Base-by-base conservation (phyloP, 2,113 vertebrate genomes). In the Rhegmatorhina hoffmannsi region DNA sequence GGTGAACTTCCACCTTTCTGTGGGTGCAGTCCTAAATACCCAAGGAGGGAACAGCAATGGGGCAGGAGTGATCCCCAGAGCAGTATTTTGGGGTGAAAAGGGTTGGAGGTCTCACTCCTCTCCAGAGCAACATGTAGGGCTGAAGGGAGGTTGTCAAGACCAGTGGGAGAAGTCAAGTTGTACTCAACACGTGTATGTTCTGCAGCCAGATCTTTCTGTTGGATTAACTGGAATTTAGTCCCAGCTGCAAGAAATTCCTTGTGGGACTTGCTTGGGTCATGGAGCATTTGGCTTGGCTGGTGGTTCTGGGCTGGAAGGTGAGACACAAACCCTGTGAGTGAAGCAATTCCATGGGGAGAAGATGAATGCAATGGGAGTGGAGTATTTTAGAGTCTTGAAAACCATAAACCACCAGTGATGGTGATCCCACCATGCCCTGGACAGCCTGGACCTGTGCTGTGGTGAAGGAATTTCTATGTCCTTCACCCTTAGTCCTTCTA, bases 191-290 rank as follows among this genome's bases (percentile, higher is more conserved):
- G 16, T 52, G 56, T 59, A 43, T 64, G 82, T 33, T 89, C 93
- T 79, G 76, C 69, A 92, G 92, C 89, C 52, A 62, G 73, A 59
- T 59, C 31, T 46, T 87, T 94, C 90, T 84, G 80, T 40, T 67
- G 49, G 79, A 73, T 88, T 80, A 94, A 75, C 72, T 49, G 68
- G 60, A 47, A 29, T 83, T 78, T 38, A 28, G 58, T 83, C 74
- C 72, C 0, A 2, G 50, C 69, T 79, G 85, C 59, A 68, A 64
- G 92, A 64, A 67, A 60, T 20, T 49, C 90, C 94, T 80, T 2
- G 1, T 13, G 69, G 88, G 92, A 66, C 20, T 43, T 10, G 36
- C 40, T 60, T 38, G 69, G 56, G 26, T 62, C 4, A 0, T 26
- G 24, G 50, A 59, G 29, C 1, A 0, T 77, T 66, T 49, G 0